A percentile compares a stretch with the other conserved stretches of the same genome.
phyloP scores from a whole-genome alignment of 2,797 vertebrate genomes.

The Zalophus californianus region DNA sequence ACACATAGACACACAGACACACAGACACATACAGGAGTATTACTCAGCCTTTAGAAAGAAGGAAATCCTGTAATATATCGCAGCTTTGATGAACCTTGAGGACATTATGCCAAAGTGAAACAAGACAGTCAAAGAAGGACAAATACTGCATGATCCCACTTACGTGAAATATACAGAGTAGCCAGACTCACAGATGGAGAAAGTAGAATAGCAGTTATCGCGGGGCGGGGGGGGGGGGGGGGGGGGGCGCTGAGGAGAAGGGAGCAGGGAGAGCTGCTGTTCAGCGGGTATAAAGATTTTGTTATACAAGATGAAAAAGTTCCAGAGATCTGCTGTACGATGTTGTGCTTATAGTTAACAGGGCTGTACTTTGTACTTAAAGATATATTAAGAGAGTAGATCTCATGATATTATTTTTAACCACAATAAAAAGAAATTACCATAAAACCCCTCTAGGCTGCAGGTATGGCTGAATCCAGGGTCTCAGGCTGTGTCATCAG shows the following conservation, averaged over 20 bases:
- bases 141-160: no score
- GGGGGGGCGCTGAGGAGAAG: not conserved
- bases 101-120: not conserved
- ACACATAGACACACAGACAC: fast-evolving
- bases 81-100: not conserved
- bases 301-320: not conserved
- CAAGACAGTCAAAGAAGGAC: not conserved
- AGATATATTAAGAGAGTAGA: not conserved
- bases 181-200: not conserved
- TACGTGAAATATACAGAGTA: not conserved
- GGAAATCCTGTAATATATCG: not conserved
- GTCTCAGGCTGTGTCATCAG: not conserved
- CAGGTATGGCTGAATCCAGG: not conserved
- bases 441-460: not conserved
- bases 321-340: not conserved
- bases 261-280: not conserved
- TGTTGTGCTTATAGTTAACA: not conserved
- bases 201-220: not conserved
- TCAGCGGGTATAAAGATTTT: not conserved
- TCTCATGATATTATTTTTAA: not conserved
- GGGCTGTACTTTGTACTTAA: not conserved
- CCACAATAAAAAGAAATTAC: not conserved
- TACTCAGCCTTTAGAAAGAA: not conserved
- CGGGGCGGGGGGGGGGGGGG: no score
- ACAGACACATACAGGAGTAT: not conserved